Conservation (phyloP, 2,888 invertebrate species). For the Brachypalpus laphriformis region DNA sequence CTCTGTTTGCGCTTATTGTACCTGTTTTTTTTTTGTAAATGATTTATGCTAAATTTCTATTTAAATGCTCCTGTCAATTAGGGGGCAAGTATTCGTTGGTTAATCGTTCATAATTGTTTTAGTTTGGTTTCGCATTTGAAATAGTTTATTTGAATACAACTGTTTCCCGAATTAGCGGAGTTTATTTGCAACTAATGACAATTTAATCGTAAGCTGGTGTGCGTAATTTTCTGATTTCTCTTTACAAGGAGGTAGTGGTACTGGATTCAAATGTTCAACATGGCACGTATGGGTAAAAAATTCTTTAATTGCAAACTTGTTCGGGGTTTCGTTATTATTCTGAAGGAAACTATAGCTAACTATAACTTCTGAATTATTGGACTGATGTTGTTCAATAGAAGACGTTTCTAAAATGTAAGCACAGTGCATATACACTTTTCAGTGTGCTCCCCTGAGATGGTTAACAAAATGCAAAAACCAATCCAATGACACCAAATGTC, state of each 20-base stretch:
- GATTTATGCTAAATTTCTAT: constrained; percentile 44
- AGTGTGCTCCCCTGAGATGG: too few species aligned
- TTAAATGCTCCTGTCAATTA: constrained; percentile 34
- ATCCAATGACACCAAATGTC: too few species aligned
- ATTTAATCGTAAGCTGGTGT: constrained; percentile 7
- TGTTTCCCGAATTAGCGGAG: constrained; percentile 13
- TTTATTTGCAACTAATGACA: constrained; percentile 23
- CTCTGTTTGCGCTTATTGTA: neutral
- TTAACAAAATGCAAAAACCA: too few species aligned
- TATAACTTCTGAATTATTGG: too few species aligned
- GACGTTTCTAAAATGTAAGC: too few species aligned
- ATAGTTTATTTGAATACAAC: constrained; percentile 18
- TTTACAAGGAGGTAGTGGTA: neutral
- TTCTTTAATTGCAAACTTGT: too few species aligned
- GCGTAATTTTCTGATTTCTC: neutral
- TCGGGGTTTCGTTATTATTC: too few species aligned
- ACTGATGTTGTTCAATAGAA: too few species aligned
- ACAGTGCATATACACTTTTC: too few species aligned
- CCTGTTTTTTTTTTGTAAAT: constrained; percentile 3
- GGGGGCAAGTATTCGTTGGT: constrained; percentile 6
- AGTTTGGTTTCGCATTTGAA: neutral
- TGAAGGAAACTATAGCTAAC: too few species aligned
- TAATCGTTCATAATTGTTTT: constrained; percentile 18
- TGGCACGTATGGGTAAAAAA: too few species aligned
- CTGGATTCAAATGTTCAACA: neutral